These are phyloP conservation scores for Gavialis gangeticus DNA, from an alignment of 2,113 vertebrate species.

Conservation along the genomic window DNA sequence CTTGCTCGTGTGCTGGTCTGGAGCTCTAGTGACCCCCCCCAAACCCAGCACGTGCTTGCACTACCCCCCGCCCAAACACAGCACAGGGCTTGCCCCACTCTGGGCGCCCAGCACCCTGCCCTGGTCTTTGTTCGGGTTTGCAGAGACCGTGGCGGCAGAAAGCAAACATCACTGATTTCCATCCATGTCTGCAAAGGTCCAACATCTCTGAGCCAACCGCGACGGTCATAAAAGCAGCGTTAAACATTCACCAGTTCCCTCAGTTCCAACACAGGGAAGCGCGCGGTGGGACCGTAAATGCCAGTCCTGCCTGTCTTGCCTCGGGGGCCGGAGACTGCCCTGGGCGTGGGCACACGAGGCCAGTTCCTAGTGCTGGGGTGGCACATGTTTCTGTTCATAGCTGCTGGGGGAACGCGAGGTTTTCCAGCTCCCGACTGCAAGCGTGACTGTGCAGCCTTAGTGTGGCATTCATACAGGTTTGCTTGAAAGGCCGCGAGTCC, in stretches of 20 bases:
- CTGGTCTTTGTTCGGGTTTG: background rate
- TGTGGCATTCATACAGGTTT: too few relatives aligned
- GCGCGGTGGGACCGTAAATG: background rate
- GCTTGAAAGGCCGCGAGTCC: too few relatives aligned
- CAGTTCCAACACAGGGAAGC: too few relatives aligned
- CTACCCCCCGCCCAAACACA: background rate
- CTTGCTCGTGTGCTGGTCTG: background rate
- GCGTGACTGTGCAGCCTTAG: too few relatives aligned
- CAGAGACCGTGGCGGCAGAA: background rate
- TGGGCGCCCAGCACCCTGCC: background rate
- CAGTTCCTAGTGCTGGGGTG: background rate
- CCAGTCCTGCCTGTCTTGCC: background rate
- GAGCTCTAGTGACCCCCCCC: background rate
- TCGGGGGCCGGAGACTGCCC: too few relatives aligned
- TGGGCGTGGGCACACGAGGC: too few relatives aligned
- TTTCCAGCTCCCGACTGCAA: too few relatives aligned
- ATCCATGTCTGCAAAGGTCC: background rate
- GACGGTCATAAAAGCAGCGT: background rate
- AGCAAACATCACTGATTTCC: background rate
- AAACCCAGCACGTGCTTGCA: background rate
- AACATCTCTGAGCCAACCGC: background rate
- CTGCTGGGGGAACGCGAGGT: too few relatives aligned
- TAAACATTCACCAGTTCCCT: constrained; percentile 32
- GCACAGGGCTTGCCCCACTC: background rate
- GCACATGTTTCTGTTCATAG: too few relatives aligned